Percentiles rank a stretch among this genome's conserved stretches.
Conservation (phyloP, 2,888 invertebrate species). For the Mantis religiosa region DNA sequence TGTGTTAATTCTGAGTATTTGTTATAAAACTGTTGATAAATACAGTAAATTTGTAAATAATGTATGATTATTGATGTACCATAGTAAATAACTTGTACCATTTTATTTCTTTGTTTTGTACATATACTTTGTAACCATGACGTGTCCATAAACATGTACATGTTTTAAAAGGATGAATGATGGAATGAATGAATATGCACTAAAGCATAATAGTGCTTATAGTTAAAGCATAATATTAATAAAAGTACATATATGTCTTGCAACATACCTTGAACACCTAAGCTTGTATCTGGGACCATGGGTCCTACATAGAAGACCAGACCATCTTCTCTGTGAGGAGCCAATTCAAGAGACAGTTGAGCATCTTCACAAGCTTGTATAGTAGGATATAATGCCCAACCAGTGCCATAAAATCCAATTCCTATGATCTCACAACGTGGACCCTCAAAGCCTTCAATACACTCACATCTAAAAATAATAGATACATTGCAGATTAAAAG, state of each 20-base stretch:
- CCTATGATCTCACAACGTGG: slow-evolving; percentile 87
- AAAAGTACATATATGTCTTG: background rate
- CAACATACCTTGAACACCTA: slow-evolving; percentile 60
- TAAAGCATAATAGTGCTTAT: too few relatives aligned
- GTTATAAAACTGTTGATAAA: too few relatives aligned
- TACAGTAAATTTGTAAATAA: too few relatives aligned
- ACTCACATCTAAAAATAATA: slow-evolving; percentile 61
- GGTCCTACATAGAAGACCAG: slow-evolving; percentile 91
- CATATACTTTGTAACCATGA: too few relatives aligned
- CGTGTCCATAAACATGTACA: too few relatives aligned
- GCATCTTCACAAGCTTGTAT: slow-evolving; percentile 83
- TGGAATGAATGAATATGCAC: too few relatives aligned
- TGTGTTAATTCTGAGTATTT: too few relatives aligned
- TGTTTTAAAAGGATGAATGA: too few relatives aligned
- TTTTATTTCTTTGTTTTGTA: too few relatives aligned
- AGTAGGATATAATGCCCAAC: slow-evolving; percentile 89
- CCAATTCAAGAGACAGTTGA: slow-evolving; percentile 74
- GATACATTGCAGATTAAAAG: too few relatives aligned
- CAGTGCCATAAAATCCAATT: slow-evolving; percentile 83
- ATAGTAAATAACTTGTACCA: too few relatives aligned
- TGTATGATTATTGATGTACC: too few relatives aligned
- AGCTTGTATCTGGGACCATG: slow-evolving; percentile 56
- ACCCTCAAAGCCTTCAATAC: slow-evolving; percentile 73
- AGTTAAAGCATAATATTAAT: background rate
- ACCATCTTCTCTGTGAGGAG: slow-evolving; percentile 71